These are phyloP conservation scores for Aphaenogaster rudis DNA, from an alignment of 1,140 invertebrate species.

Conservation along the genomic window DNA sequence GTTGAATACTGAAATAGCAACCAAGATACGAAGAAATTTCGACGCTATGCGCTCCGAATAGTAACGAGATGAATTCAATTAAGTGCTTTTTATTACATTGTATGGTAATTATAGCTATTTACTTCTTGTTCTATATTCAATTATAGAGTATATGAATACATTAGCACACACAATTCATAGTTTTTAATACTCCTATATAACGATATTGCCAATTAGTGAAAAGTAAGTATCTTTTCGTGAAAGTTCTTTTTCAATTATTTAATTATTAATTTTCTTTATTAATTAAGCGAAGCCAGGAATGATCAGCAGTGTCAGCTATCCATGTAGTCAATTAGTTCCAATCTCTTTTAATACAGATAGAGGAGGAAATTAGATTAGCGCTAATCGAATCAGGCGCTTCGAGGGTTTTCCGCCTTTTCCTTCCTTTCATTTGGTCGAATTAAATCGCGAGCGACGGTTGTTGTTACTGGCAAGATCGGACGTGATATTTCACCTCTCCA, in stretches of 20 bases:
- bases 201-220: not conserved
- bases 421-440: constrained; percentile 18
- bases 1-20: not conserved
- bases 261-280: constrained; percentile 17
- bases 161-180: not conserved
- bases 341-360: constrained; percentile 52
- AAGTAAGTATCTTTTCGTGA: not conserved
- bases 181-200: not conserved
- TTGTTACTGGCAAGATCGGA: constrained; percentile 38
- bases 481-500: constrained; percentile 35
- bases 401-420: constrained; percentile 5
- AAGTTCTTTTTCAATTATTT: not conserved
- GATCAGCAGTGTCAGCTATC: constrained; percentile 37
- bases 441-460: constrained; percentile 44
- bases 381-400: constrained; percentile 22
- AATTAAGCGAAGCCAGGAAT: constrained; percentile 25
- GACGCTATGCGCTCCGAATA: not conserved
- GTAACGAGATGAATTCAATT: not conserved
- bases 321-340: constrained; percentile 48
- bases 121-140: not conserved
- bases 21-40: not conserved
- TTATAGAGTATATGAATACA: not conserved
- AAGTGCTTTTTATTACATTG: not conserved
- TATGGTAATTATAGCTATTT: not conserved
- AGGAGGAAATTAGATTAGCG: constrained; percentile 45